phyloP scores from a whole-genome alignment of 2,797 vertebrate genomes.

The Darevskia nairensis region DNA sequence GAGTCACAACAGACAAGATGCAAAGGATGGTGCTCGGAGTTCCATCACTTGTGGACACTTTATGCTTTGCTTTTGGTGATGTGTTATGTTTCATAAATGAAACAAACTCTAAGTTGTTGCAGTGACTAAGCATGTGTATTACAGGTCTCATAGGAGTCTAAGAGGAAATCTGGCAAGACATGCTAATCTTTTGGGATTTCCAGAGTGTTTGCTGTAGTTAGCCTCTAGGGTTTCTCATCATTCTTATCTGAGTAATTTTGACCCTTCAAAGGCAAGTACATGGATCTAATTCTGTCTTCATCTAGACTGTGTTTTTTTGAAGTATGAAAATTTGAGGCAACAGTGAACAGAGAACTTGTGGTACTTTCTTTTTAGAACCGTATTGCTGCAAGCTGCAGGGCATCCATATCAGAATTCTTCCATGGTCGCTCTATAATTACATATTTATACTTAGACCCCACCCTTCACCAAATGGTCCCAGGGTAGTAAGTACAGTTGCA shows the following conservation, averaged over 20 bases:
- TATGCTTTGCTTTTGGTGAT: conserved; percentile 20
- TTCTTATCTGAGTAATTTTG: not conserved
- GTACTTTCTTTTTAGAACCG: not conserved
- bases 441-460: too few species aligned
- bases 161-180: conserved; percentile 27
- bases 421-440: too few species aligned
- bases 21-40: conserved; percentile 1
- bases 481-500: too few species aligned
- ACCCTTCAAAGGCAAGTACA: not conserved
- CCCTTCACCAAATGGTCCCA: too few species aligned
- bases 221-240: not conserved
- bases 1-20: conserved; percentile 15
- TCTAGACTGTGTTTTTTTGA: not conserved
- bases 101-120: conserved; percentile 29
- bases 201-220: not conserved
- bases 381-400: not conserved
- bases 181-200: conserved; percentile 12
- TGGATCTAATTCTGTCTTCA: not conserved
- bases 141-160: not conserved
- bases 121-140: conserved; percentile 30
- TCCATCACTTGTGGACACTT: not conserved
- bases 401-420: not conserved
- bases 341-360: not conserved
- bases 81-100: conserved; percentile 22
- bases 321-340: not conserved